Base-by-base conservation (phyloP, 30 jellyfish, hydroid and myxozoan genomes). In the Pelagia noctiluca region DNA sequence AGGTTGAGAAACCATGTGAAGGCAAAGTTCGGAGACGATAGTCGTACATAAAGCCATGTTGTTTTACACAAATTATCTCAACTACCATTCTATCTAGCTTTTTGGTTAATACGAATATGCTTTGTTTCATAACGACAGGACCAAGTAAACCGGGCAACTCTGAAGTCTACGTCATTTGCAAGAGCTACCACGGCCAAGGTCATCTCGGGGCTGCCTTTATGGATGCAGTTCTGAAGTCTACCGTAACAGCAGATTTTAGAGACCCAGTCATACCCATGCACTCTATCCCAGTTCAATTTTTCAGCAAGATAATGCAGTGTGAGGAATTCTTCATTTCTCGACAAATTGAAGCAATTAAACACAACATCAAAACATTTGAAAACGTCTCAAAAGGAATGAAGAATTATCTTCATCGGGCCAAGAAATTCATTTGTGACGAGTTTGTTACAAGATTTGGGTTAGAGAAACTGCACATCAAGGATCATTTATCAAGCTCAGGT, bases 111-210 rank as follows among this genome's bases (percentile, higher is more conserved):
- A 19, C 21, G 25, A 53, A 29, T 2, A 53, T 28, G 25, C 25
- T 13, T 2, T 19, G 32, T 19, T 53, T 53, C 69, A 19, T 13
- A 19, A 33, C 63, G 25, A 66, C 82, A 75, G 99, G 99, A 10
- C 99, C 99, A 36, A 94, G 99, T 76, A 94, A 94, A 78, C 93
- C 99, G n/a, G 96, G 99, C 21, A 94, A 94, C 62, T 94, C 99
- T 0, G 99, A 94, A 69, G 92, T 94, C 21, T 94, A 94, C 85
- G 95, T 88, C 31, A 84, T 94, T 31, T 75, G 96, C 78, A 69
- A 42, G 1, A 92, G 83, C 10, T 94, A 62, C 63, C 77, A 29
- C 35, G 90, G 89, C 35, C 57, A 42, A 35, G 84, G 18, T 3
- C 33, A 32, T 47, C 86, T 66, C 47, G 85, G 88, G 0, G 19